Evolutionary conservation across 2,797 vertebrate genomes (phyloP).

Genomic region (Gymnothorax javanicus): DNA sequence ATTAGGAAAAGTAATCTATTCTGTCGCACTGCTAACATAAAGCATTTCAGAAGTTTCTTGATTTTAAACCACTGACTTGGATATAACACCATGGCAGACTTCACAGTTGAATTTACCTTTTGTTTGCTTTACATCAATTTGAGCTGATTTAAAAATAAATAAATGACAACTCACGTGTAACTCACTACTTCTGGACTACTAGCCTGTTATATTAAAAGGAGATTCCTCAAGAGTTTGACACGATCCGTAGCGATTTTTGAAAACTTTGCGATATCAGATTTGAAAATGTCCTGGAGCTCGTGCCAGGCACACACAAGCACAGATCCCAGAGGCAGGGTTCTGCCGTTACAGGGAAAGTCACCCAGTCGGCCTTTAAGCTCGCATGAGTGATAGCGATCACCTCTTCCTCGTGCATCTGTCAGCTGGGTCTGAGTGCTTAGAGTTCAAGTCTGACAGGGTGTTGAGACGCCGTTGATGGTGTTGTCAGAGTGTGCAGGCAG

Average conservation of each 20-base stretch:
- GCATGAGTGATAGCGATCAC: background rate
- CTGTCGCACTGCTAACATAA: constrained; percentile 3
- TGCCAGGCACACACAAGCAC: background rate
- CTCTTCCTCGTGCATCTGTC: background rate
- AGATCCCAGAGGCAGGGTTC: background rate
- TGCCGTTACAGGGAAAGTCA: background rate
- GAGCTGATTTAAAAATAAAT: background rate
- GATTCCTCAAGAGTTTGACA: background rate
- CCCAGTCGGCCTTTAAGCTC: background rate
- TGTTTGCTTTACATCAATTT: background rate
- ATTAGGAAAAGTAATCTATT: background rate
- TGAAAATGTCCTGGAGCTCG: background rate
- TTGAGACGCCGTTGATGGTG: background rate
- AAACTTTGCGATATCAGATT: background rate
- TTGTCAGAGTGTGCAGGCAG: background rate
- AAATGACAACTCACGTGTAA: background rate
- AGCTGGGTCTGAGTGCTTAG: background rate
- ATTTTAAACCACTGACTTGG: background rate
- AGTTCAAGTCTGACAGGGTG: background rate
- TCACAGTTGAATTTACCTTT: background rate
- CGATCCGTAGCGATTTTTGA: background rate
- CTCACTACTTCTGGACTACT: background rate
- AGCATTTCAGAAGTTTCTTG: background rate
- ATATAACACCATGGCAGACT: background rate
- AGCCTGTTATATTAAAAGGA: background rate